Evolutionary conservation across 1,140 invertebrate species (phyloP).

Genomic region (Prorops nasuta): DNA sequence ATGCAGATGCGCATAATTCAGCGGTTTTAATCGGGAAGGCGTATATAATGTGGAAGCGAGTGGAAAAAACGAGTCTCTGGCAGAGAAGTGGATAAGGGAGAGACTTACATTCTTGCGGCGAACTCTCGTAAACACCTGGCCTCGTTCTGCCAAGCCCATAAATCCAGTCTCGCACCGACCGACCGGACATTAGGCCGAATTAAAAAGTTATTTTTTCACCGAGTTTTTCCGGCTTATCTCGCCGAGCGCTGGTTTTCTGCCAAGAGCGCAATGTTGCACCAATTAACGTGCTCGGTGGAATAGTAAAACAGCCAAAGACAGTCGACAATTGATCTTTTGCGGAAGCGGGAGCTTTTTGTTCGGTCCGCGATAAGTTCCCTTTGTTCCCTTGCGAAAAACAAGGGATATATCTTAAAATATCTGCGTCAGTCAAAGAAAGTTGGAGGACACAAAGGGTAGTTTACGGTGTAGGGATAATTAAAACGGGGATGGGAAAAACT

Average conservation of each 20-base stretch:
- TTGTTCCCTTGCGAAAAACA: too few relatives aligned
- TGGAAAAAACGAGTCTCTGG: conserved; percentile 51
- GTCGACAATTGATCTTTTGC: too few relatives aligned
- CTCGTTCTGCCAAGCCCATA: conserved; percentile 32
- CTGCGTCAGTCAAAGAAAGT: too few relatives aligned
- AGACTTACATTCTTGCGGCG: conserved; percentile 49
- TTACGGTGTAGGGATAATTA: too few relatives aligned
- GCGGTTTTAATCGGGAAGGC: conserved; percentile 48
- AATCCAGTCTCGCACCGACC: conserved; percentile 30
- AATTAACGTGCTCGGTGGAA: neutral
- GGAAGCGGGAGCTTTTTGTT: too few relatives aligned
- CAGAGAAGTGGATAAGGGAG: conserved; percentile 23
- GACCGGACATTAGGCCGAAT: conserved; percentile 40
- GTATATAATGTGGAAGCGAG: conserved; percentile 30
- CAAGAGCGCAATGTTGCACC: too few relatives aligned
- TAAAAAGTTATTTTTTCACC: conserved; percentile 39
- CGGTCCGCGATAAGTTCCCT: too few relatives aligned
- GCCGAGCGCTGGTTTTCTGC: too few relatives aligned
- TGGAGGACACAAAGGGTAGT: too few relatives aligned
- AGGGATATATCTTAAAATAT: too few relatives aligned
- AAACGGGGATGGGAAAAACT: too few relatives aligned
- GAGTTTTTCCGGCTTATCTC: conserved; percentile 19
- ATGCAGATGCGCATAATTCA: conserved; percentile 49
- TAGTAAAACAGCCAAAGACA: too few relatives aligned
- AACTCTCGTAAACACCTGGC: conserved; percentile 40